Percentiles rank a stretch among this genome's conserved stretches.
These are phyloP conservation scores for Melanostoma scalare DNA, from an alignment of 2,888 invertebrate species.

Conservation along the genomic window DNA sequence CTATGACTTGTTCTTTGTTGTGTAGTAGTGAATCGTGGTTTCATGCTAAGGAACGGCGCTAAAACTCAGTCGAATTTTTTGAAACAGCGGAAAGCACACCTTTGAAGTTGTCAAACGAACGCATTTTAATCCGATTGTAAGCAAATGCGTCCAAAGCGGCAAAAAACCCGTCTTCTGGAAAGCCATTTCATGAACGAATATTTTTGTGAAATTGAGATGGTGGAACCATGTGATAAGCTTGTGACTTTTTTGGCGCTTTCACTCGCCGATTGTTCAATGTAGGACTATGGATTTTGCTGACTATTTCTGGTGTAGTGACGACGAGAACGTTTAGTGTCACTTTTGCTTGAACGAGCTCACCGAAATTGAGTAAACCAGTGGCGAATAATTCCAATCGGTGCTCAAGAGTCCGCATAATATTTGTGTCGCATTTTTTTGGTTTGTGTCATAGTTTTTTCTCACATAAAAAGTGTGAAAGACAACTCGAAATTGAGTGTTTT, in stretches of 20 bases:
- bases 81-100: neutral
- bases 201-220: neutral
- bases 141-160: neutral
- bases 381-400: slow-evolving; percentile 9
- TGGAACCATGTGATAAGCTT: slow-evolving; percentile 1
- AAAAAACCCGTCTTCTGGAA: neutral
- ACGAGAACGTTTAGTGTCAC: slow-evolving; percentile 15
- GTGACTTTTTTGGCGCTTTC: neutral
- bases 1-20: too few relatives aligned
- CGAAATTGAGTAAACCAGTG: slow-evolving; percentile 9
- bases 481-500: too few relatives aligned
- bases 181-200: slow-evolving; percentile 1
- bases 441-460: slow-evolving; percentile 8
- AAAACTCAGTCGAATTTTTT: too few relatives aligned
- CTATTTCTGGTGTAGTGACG: slow-evolving; percentile 1
- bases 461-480: too few relatives aligned
- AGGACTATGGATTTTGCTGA: neutral
- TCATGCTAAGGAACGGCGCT: too few relatives aligned
- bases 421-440: slow-evolving; percentile 9
- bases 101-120: slow-evolving; percentile 13
- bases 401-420: neutral
- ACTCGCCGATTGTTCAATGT: neutral
- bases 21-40: too few relatives aligned
- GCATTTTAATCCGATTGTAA: slow-evolving; percentile 6
- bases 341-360: slow-evolving; percentile 16